Evolutionary conservation across 2,797 vertebrate genomes (phyloP), one percentile per base, ranked within the genome.

Genomic region (Acropternis orthonyx): DNA sequence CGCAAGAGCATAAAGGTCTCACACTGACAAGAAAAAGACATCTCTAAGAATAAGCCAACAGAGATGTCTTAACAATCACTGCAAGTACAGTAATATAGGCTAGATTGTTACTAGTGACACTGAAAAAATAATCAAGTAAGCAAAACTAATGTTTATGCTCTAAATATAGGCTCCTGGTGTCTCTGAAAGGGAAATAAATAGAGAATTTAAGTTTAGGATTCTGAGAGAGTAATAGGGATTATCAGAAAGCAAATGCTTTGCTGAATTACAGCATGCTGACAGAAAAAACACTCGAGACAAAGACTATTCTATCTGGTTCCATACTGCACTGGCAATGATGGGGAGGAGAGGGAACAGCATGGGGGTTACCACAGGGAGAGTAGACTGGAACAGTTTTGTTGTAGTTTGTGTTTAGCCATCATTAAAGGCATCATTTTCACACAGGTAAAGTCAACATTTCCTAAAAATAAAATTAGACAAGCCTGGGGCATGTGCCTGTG

Each of bases 1-100:
- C 93, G 66, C 44, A 85, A 77, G 73, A 94, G 92, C 91, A 98
- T 96, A 97, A 97, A 97, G 97, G 93, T 98, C 86, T 76, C 93
- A 96, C 88, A 95, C 92, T 93, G 95, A 85, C 92, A 94, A 92
- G 87, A 72, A 97, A 96, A 95, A 96, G 72, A 87, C 85, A 79
- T 95, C 84, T 90, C 63, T 21, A 92, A 96, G 93, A 73, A 86
- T 69, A 96, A 93, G 34, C 86, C n/a, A 89, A 69, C 48, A 86
- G 51, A 91, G 61, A 68, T 91, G 81, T 71, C 89, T 95, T 94
- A 93, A 94, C 80, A 88, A 85, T 88, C 93, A 67, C 89, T 56
- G 59, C 85, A 91, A 93, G 65, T 87, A 93, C 83, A 95, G 58
- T 93, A 90, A 85, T 87, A 87, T 24, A 91, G 76, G 62, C 65